These are phyloP conservation scores for Elymnias hypermnestra DNA, from an alignment of 1,140 invertebrate genomes.

Conservation along the genomic window DNA sequence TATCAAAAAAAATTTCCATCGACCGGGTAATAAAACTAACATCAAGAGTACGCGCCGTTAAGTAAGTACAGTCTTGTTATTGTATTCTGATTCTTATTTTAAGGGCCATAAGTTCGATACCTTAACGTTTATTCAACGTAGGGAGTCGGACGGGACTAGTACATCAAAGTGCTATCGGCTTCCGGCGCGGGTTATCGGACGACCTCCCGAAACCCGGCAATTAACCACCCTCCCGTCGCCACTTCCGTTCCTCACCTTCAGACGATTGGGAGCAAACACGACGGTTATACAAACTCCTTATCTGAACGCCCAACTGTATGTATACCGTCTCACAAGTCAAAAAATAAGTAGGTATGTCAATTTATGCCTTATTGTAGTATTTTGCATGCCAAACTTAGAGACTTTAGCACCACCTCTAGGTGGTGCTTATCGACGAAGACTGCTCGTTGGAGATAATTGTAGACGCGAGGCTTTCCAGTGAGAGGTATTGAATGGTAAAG, in stretches of 20 bases:
- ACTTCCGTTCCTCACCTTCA: slow-evolving; percentile 47
- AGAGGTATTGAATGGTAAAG: too few species aligned
- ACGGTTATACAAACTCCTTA: slow-evolving; percentile 29
- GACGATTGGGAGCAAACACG: slow-evolving; percentile 34
- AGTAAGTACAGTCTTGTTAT: slow-evolving; percentile 7
- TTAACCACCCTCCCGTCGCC: slow-evolving; percentile 48
- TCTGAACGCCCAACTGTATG: slow-evolving; percentile 16
- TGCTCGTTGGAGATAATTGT: too few species aligned
- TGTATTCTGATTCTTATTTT: slow-evolving; percentile 9
- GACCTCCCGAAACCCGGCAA: slow-evolving; percentile 66
- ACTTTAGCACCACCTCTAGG: too few species aligned
- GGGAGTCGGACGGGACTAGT: slow-evolving; percentile 43
- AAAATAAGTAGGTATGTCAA: too few species aligned
- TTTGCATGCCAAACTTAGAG: too few species aligned
- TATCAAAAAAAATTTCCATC: slow-evolving; percentile 16
- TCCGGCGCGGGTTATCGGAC: slow-evolving; percentile 64
- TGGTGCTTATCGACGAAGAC: too few species aligned
- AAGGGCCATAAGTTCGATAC: not conserved
- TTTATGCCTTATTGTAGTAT: too few species aligned
- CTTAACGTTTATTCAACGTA: too few species aligned
- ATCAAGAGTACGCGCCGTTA: slow-evolving; percentile 16
- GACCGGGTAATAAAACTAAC: slow-evolving; percentile 18
- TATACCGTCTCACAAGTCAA: too few species aligned
- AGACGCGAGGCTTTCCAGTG: too few species aligned
- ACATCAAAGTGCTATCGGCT: slow-evolving; percentile 66